Evolutionary conservation across 2,797 vertebrate species (phyloP).

Genomic region (Miichthys miiuy): DNA sequence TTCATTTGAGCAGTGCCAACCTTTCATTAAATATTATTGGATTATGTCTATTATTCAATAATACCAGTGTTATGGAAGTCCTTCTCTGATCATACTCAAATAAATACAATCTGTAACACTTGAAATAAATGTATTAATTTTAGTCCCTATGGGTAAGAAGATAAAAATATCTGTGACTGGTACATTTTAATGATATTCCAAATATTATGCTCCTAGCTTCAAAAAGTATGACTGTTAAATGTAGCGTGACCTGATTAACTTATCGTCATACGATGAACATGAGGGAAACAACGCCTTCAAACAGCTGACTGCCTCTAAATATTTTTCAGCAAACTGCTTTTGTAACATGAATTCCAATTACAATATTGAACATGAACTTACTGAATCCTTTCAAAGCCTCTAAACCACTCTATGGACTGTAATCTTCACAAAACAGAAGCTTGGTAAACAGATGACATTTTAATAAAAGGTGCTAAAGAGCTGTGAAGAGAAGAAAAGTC

Average conservation of each 20-base stretch:
- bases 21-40: background rate
- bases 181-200: background rate
- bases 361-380: background rate
- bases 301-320: conserved; percentile 23
- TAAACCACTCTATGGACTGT: background rate
- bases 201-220: background rate
- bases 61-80: background rate
- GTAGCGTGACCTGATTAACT: background rate
- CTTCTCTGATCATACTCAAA: background rate
- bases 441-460: conserved; percentile 15
- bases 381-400: background rate
- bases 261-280: background rate
- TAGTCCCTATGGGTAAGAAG: background rate
- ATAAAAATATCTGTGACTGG: background rate
- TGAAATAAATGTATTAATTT: background rate
- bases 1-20: background rate
- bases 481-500: conserved; percentile 11
- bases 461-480: conserved; percentile 38
- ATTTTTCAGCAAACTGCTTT: conserved; percentile 7
- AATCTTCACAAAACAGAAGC: background rate
- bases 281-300: background rate
- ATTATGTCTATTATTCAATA: background rate
- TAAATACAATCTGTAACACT: background rate
- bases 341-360: background rate
- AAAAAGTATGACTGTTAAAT: conserved; percentile 7